Conservation (phyloP, 2,797 vertebrate species). For the Rhodeus uyekii region DNA sequence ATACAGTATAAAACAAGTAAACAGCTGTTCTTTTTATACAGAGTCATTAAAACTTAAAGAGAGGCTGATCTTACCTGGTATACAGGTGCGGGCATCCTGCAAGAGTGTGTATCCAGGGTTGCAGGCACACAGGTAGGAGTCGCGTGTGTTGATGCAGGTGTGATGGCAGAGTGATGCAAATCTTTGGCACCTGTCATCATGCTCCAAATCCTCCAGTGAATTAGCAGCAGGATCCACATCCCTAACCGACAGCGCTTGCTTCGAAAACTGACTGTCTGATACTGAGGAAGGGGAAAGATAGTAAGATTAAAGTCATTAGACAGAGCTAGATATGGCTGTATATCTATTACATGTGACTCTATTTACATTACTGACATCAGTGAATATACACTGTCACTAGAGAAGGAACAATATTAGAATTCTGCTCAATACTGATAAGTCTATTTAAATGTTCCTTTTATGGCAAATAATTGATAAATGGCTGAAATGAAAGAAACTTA, state of each 20-base stretch:
- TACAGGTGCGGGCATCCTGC: conserved; percentile 82
- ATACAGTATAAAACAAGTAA: neutral
- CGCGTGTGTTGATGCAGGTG: conserved; percentile 80
- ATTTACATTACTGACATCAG: neutral
- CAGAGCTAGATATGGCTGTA: neutral
- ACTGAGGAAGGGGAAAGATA: conserved; percentile 65
- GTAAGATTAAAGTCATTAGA: neutral
- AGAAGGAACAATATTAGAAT: neutral
- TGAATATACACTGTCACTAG: neutral
- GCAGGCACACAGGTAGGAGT: conserved; percentile 86
- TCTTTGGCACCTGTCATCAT: conserved; percentile 82
- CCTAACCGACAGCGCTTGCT: conserved; percentile 81
- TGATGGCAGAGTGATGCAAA: conserved; percentile 81
- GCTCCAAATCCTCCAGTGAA: conserved; percentile 79
- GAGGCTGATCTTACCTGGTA: conserved; percentile 72
- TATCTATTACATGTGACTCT: neutral
- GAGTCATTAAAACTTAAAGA: neutral
- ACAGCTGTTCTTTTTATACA: neutral
- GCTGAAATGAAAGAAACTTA: neutral
- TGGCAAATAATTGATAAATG: neutral
- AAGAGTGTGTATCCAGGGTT: conserved; percentile 82
- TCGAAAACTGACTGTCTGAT: conserved; percentile 76
- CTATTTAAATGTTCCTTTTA: neutral
- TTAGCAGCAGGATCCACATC: conserved; percentile 79
- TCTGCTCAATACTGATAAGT: neutral